Evolutionary conservation across 2,797 vertebrate genomes (phyloP).

Genomic region (Limosa lapponica): DNA sequence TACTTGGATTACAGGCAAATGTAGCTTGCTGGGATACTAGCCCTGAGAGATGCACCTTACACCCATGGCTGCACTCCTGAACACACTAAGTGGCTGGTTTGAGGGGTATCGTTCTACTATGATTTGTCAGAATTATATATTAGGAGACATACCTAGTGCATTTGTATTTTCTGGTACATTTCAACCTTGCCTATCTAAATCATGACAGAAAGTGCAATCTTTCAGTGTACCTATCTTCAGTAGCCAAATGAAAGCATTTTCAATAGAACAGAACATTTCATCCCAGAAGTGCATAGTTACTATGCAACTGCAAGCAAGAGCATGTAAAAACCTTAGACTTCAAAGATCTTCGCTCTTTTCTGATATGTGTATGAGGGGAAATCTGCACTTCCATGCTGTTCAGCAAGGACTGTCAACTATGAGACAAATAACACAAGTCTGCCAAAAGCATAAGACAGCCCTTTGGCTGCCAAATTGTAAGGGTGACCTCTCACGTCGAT

Average conservation of each 20-base stretch:
- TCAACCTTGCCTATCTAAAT: neutral
- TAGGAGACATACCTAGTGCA: neutral
- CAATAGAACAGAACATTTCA: neutral
- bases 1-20: neutral
- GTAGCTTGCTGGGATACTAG: neutral
- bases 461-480: conserved; percentile 21
- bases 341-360: neutral
- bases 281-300: neutral
- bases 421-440: neutral
- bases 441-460: neutral
- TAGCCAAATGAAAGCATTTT: neutral
- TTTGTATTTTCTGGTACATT: neutral
- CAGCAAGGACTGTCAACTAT: neutral
- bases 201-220: neutral
- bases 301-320: neutral
- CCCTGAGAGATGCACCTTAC: neutral
- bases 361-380: neutral
- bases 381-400: neutral
- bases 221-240: neutral
- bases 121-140: neutral
- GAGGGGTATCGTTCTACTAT: neutral
- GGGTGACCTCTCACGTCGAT: neutral
- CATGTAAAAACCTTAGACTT: neutral
- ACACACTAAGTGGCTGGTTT: neutral
- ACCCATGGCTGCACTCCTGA: neutral